Evolutionary conservation across 1,140 invertebrate genomes (phyloP).

Genomic region (Chrysopa pallens): DNA sequence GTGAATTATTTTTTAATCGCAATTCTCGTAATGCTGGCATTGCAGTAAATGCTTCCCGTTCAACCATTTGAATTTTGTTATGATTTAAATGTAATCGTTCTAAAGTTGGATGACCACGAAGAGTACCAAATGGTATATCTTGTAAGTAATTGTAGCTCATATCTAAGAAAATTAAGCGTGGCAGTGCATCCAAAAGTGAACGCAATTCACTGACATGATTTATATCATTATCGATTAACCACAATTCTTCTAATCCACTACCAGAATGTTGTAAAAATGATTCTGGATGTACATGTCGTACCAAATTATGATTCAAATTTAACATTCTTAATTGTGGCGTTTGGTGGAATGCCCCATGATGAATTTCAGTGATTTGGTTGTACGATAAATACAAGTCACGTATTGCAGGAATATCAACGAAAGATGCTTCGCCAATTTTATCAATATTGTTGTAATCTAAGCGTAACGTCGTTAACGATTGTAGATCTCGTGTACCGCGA

Average conservation of each 20-base stretch:
- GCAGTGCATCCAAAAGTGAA: conserved; percentile 54
- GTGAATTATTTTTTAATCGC: conserved; percentile 57
- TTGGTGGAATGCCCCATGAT: conserved; percentile 58
- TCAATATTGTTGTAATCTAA: conserved; percentile 53
- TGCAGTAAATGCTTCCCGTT: conserved; percentile 53
- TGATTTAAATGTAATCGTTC: conserved; percentile 65
- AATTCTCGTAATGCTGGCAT: conserved; percentile 69
- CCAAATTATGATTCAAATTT: conserved; percentile 59
- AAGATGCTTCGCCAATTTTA: conserved; percentile 52
- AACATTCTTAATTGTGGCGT: conserved; percentile 51
- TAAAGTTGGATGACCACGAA: conserved; percentile 57
- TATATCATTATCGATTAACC: conserved; percentile 55
- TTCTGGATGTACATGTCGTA: conserved; percentile 61
- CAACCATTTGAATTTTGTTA: conserved; percentile 53
- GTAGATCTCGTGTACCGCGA: conserved; percentile 51
- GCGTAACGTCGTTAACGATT: conserved; percentile 43
- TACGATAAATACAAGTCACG: conserved; percentile 47
- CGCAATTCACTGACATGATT: conserved; percentile 48
- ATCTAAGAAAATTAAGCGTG: conserved; percentile 55
- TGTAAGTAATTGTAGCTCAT: conserved; percentile 54
- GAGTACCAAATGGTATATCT: conserved; percentile 51
- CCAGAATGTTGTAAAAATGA: conserved; percentile 54
- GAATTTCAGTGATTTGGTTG: conserved; percentile 56
- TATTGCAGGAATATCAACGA: conserved; percentile 57
- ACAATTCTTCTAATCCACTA: conserved; percentile 55